Evolutionary conservation across 2,113 vertebrate species (phyloP).

Genomic region (Cavia porcellus): DNA sequence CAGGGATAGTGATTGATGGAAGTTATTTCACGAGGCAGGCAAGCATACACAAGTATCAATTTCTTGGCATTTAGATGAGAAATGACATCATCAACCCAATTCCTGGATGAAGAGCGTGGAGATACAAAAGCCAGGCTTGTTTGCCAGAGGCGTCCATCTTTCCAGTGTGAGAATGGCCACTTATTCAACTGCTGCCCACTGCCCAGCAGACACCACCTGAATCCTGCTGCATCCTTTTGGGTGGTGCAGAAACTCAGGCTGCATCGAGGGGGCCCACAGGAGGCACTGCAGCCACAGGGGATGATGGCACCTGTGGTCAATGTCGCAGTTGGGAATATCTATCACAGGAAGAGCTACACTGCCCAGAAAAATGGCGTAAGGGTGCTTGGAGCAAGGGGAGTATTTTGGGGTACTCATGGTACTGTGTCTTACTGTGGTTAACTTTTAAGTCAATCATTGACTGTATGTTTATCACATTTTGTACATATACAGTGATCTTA

Average conservation of each 20-base stretch:
- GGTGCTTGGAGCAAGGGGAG: background rate
- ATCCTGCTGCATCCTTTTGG: background rate
- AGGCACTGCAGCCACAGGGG: background rate
- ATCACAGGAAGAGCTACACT: background rate
- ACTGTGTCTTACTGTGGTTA: background rate
- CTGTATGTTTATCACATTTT: background rate
- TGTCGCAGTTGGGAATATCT: background rate
- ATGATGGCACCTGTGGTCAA: background rate
- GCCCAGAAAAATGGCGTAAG: background rate
- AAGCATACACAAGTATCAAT: slow-evolving; percentile 59
- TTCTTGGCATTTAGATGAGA: slow-evolving; percentile 65
- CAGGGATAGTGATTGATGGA: slow-evolving; percentile 65
- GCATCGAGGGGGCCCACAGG: background rate
- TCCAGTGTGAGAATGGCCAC: background rate
- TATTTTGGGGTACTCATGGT: background rate
- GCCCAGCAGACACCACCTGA: background rate
- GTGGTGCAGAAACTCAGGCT: background rate
- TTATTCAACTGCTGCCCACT: background rate
- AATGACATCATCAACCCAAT: slow-evolving; percentile 61
- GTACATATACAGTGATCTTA: background rate
- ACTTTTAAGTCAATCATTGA: background rate
- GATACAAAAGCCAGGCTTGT: slow-evolving; percentile 13
- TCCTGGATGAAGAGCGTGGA: slow-evolving; percentile 49
- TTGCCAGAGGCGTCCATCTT: background rate
- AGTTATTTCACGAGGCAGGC: slow-evolving; percentile 71